These are phyloP conservation scores for Labeo calbasu DNA, from an alignment of 2,797 vertebrate species.

Conservation along the genomic window DNA sequence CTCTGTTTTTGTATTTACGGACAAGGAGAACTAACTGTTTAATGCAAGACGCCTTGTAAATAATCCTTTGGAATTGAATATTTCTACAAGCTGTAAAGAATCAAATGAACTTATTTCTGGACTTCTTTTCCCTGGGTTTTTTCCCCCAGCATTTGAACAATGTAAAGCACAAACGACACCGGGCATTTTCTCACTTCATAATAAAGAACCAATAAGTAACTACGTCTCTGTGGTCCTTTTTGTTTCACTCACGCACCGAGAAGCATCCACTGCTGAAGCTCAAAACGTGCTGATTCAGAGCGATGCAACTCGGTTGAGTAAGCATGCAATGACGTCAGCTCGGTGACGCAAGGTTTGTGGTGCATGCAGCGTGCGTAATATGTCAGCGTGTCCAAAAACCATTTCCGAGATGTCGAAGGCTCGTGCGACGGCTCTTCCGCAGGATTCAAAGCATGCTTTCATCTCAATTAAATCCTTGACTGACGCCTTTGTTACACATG, in stretches of 20 bases:
- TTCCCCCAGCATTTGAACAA: conserved; percentile 72
- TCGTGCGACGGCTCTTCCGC: neutral
- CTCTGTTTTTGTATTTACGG: conserved; percentile 70
- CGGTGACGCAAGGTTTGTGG: conserved; percentile 1
- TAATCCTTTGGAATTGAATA: conserved; percentile 79
- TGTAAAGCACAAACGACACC: conserved; percentile 87
- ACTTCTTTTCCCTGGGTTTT: conserved; percentile 62
- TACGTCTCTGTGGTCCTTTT: conserved; percentile 59
- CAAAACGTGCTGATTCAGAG: conserved; percentile 16
- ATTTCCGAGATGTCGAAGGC: conserved; percentile 3
- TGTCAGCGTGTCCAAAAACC: neutral
- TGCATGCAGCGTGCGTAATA: conserved; percentile 33
- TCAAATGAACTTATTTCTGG: conserved; percentile 69
- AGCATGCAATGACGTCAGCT: neutral
- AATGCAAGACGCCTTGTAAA: conserved; percentile 76
- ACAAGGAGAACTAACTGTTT: conserved; percentile 66
- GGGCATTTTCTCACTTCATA: conserved; percentile 85
- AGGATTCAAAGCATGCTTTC: conserved; percentile 12
- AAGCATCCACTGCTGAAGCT: neutral
- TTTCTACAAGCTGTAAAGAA: conserved; percentile 81
- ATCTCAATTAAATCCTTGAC: conserved; percentile 27
- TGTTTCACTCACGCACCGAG: conserved; percentile 2
- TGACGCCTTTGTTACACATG: conserved; percentile 7
- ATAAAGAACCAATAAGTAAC: conserved; percentile 76
- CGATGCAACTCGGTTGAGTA: neutral